A percentile compares a stretch with the other conserved stretches of the same genome.
These are phyloP conservation scores for Sparidentex hasta DNA, from an alignment of 2,797 vertebrate genomes.

Conservation along the genomic window DNA sequence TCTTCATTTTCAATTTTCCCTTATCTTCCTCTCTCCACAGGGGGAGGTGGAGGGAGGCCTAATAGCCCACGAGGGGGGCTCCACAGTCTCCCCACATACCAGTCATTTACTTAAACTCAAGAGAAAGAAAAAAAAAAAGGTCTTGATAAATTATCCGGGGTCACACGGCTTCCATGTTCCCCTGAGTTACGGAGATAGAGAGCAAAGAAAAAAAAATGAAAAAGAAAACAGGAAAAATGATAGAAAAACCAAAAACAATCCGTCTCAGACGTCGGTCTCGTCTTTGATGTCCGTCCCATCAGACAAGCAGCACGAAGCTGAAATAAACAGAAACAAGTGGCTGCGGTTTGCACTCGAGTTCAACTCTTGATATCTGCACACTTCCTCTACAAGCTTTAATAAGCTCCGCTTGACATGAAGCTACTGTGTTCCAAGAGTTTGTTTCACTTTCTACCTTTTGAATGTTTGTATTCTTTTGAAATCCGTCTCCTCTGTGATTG, in stretches of 20 bases:
- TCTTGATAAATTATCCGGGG: slow-evolving; percentile 73
- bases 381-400: slow-evolving; percentile 7
- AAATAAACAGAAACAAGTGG: slow-evolving; percentile 70
- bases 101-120: slow-evolving; percentile 72
- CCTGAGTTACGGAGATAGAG: slow-evolving; percentile 56
- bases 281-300: slow-evolving; percentile 65
- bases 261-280: slow-evolving; percentile 17
- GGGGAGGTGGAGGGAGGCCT: slow-evolving; percentile 75
- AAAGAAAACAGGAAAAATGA: slow-evolving; percentile 39
- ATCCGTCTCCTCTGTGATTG: not conserved
- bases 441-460: not conserved
- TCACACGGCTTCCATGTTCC: slow-evolving; percentile 73
- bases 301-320: slow-evolving; percentile 43
- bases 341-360: slow-evolving; percentile 25
- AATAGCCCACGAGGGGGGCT: slow-evolving; percentile 71
- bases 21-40: slow-evolving; percentile 81
- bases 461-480: not conserved
- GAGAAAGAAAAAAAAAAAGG: slow-evolving; percentile 26
- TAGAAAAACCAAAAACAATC: slow-evolving; percentile 29
- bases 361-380: slow-evolving; percentile 11
- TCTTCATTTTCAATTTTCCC: slow-evolving; percentile 80
- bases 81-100: slow-evolving; percentile 75
- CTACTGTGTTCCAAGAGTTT: not conserved
- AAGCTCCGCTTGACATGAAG: slow-evolving; percentile 1
- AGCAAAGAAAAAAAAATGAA: slow-evolving; percentile 5